phyloP scores from a whole-genome alignment of 1,140 invertebrate species.

The Melanaphis sacchari region DNA sequence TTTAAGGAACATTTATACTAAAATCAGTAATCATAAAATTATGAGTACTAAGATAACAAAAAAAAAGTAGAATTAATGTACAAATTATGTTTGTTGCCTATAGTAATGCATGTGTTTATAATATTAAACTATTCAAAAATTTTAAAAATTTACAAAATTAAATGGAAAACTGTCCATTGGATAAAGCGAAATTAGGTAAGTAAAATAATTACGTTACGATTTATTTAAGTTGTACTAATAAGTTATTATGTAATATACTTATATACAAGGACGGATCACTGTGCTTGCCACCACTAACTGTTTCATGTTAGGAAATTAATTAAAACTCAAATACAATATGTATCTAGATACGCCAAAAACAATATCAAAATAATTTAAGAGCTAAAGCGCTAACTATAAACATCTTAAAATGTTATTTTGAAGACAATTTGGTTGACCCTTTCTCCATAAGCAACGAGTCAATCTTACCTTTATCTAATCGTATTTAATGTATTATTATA shows the following conservation, averaged over 20 bases:
- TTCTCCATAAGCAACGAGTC: too few relatives aligned
- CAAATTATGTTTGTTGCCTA: not conserved
- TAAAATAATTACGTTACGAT: not conserved
- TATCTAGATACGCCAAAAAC: too few relatives aligned
- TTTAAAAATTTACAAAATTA: not conserved
- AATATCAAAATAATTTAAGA: too few relatives aligned
- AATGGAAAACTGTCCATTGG: conserved; percentile 59
- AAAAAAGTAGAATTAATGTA: not conserved
- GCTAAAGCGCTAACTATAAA: too few relatives aligned
- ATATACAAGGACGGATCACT: not conserved
- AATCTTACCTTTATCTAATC: not conserved
- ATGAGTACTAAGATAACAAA: not conserved
- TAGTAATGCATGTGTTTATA: not conserved
- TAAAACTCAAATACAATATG: not conserved
- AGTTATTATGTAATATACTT: too few relatives aligned
- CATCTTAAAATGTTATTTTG: too few relatives aligned
- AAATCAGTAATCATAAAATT: not conserved
- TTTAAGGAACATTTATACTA: not conserved
- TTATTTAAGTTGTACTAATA: not conserved
- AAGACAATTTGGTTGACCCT: too few relatives aligned
- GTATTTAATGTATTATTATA: not conserved
- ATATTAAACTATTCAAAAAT: not conserved
- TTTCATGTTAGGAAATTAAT: not conserved
- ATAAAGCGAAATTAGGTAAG: conserved; percentile 60
- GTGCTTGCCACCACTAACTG: not conserved